These are phyloP conservation scores for Zoanthus solanderi DNA, from an alignment of 92 coral and sea anemone genomes.

Conservation along the genomic window DNA sequence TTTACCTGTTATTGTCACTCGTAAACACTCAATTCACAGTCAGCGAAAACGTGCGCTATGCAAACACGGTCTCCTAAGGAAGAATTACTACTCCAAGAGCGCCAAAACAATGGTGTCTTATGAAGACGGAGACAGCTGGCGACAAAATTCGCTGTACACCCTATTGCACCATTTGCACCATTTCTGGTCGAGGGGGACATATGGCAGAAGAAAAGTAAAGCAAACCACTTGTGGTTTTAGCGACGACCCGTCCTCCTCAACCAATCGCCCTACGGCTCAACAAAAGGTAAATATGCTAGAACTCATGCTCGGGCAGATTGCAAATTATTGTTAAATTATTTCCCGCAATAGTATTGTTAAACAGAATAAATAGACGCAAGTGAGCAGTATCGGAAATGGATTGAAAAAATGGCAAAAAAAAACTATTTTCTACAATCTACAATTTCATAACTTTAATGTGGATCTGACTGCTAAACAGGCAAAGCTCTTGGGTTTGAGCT, in stretches of 20 bases:
- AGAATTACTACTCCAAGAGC: not conserved
- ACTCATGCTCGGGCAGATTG: too few species aligned
- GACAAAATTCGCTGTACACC: slow-evolving; percentile 25
- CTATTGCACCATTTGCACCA: not conserved
- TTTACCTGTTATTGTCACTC: too few species aligned
- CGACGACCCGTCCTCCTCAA: slow-evolving; percentile 28
- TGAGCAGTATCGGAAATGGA: slow-evolving; percentile 42
- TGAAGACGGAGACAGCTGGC: slow-evolving; percentile 46
- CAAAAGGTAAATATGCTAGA: not conserved
- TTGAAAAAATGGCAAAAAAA: slow-evolving; percentile 56
- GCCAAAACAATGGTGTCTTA: slow-evolving; percentile 55
- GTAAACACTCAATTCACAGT: too few species aligned
- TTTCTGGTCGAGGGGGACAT: slow-evolving; percentile 31
- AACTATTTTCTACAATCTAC: slow-evolving; percentile 43
- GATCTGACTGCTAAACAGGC: slow-evolving; percentile 15
- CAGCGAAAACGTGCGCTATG: too few species aligned
- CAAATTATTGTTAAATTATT: slow-evolving; percentile 21
- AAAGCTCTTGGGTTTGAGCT: slow-evolving; percentile 3
- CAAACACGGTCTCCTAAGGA: too few species aligned
- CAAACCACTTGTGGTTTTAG: slow-evolving; percentile 28
- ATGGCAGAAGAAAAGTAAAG: slow-evolving; percentile 36
- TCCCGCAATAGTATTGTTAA: slow-evolving; percentile 33
- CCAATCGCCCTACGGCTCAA: slow-evolving; percentile 34
- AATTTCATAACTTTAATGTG: slow-evolving; percentile 57
- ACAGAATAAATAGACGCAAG: slow-evolving; percentile 14